phyloP scores from a whole-genome alignment of 2,888 invertebrate genomes.

The Sthenelais limicola region DNA sequence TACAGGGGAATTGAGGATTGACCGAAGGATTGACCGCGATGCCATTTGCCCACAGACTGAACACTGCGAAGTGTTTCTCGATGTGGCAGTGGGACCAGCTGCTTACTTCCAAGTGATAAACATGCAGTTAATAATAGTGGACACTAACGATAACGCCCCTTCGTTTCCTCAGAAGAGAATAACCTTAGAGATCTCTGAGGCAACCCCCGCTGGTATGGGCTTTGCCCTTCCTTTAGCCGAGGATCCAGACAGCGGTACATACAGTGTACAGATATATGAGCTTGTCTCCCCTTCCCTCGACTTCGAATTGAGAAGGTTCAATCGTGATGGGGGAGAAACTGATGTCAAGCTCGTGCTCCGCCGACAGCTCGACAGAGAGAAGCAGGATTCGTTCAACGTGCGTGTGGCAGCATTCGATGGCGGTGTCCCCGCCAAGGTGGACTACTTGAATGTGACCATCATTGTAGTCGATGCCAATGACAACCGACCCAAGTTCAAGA shows the following conservation, averaged over 20 bases:
- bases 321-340: constrained; percentile 49
- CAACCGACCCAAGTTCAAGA: constrained; percentile 44
- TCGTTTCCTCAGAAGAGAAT: constrained; percentile 30
- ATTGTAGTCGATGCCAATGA: constrained; percentile 44
- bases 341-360: constrained; percentile 59
- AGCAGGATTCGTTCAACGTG: constrained; percentile 54
- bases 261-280: constrained; percentile 34
- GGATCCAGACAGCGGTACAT: constrained; percentile 40
- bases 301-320: constrained; percentile 30
- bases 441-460: constrained; percentile 41
- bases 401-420: constrained; percentile 44
- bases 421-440: constrained; percentile 38
- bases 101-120: constrained; percentile 45
- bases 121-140: constrained; percentile 32
- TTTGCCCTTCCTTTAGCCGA: constrained; percentile 40
- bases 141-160: constrained; percentile 43
- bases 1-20: constrained; percentile 17
- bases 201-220: constrained; percentile 20
- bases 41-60: constrained; percentile 26
- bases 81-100: constrained; percentile 40
- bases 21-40: constrained; percentile 34
- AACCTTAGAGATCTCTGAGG: constrained; percentile 26
- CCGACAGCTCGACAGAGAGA: constrained; percentile 59
- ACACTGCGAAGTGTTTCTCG: constrained; percentile 40
- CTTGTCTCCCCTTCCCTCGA: constrained; percentile 17